These are phyloP conservation scores for Oreochromis aureus DNA, from an alignment of 2,113 vertebrate species.

Conservation along the genomic window DNA sequence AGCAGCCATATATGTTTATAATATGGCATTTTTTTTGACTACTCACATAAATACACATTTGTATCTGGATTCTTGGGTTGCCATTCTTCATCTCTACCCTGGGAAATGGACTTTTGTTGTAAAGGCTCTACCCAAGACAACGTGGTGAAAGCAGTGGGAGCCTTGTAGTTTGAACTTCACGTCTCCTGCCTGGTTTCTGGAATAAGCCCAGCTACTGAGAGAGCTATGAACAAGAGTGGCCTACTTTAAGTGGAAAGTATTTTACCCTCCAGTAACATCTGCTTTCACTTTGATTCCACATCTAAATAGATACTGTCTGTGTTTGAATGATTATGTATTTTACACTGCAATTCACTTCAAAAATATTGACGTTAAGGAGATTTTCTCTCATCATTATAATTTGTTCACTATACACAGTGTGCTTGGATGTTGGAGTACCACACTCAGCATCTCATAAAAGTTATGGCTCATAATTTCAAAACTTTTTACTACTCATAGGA, in stretches of 20 bases:
- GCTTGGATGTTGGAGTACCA: not conserved
- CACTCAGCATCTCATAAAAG: slow-evolving; percentile 45
- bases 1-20: not conserved
- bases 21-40: not conserved
- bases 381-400: slow-evolving; percentile 39
- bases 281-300: slow-evolving; percentile 66
- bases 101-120: not conserved
- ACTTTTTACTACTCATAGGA: slow-evolving; percentile 41
- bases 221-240: slow-evolving; percentile 43
- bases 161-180: slow-evolving; percentile 51
- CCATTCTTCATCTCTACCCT: slow-evolving; percentile 1
- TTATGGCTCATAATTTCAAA: slow-evolving; percentile 46
- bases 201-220: slow-evolving; percentile 52
- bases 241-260: slow-evolving; percentile 68
- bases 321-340: slow-evolving; percentile 41
- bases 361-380: slow-evolving; percentile 46
- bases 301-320: slow-evolving; percentile 51
- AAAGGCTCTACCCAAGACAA: slow-evolving; percentile 29
- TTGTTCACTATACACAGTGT: not conserved
- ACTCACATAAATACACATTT: not conserved
- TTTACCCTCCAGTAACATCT: slow-evolving; percentile 57
- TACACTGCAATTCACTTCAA: slow-evolving; percentile 38
- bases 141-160: slow-evolving; percentile 20
- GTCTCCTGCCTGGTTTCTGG: slow-evolving; percentile 42
- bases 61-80: slow-evolving; percentile 11